Evolutionary conservation across 1,140 invertebrate species (phyloP), one percentile per base, ranked within the genome.

Genomic region (Pseudomyrmex concolor): DNA sequence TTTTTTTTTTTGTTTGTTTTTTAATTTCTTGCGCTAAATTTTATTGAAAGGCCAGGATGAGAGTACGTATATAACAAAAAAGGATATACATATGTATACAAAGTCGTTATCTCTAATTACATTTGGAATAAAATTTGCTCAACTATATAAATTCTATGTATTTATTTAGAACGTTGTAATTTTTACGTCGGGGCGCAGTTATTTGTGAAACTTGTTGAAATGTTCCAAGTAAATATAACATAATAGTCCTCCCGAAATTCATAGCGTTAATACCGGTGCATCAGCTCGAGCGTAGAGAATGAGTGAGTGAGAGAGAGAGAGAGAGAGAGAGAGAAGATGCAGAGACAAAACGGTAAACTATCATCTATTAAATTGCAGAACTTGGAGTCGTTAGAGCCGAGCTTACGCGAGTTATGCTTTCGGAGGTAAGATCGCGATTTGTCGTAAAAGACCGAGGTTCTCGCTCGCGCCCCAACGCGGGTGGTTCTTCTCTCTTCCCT

Each of bases 321-420:
- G 76, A 80, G 76, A 80, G 34, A 34, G 34, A 7, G 34, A 0
- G 25, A 19, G 62, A 13, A 17, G 51, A 25, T 25, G 15, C 66
- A 71, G 76, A 80, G 76, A 80, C 76, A 80, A 80, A 80, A 80
- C 76, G 66, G 76, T 80, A 80, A 80, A 80, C 76, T 80, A 80
- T 80, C 76, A 50, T 80, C 76, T 71, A 80, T 80, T 80, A 80
- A 80, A 80, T 80, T 80, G 66, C 66, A 71, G 76, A 80, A 80
- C 76, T 80, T 57, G 66, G 54, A 80, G 76, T 71, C 76, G 76
- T 78, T 78, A 80, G 76, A 80, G 51, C 66, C 76, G 54, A 80
- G 76, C 76, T 80, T 80, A 60, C 66, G 76, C 66, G 66, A 80
- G 43, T 80, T 71, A 80, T 80, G 76, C 76, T 80, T 59, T 80